These are phyloP conservation scores for Drosophila antonietae DNA, from an alignment of 2,888 invertebrate genomes.

Conservation along the genomic window DNA sequence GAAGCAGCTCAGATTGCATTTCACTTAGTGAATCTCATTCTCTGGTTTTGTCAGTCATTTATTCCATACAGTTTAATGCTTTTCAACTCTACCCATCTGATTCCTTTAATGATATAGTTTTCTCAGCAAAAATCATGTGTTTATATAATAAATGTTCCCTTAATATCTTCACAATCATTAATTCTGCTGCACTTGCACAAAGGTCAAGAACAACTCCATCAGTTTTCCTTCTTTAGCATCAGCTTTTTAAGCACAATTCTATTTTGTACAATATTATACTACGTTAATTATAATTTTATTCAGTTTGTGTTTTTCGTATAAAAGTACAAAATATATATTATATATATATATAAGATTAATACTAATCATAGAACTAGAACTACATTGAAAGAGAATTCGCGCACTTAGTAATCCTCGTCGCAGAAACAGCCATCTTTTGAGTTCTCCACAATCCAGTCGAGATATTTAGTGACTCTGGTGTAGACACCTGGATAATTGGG, in stretches of 20 bases:
- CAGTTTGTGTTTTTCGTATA: slow-evolving; percentile 43
- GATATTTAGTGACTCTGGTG: slow-evolving; percentile 92
- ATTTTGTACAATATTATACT: slow-evolving; percentile 15
- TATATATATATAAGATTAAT: slow-evolving; percentile 37
- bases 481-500: slow-evolving; percentile 94
- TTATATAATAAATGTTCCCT: no score
- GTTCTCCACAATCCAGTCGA: slow-evolving; percentile 92
- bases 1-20: no score
- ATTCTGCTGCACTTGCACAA: not conserved
- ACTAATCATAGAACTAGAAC: slow-evolving; percentile 54
- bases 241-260: not conserved
- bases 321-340: slow-evolving; percentile 56
- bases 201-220: not conserved
- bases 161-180: no score
- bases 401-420: slow-evolving; percentile 84
- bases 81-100: no score
- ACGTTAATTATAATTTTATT: slow-evolving; percentile 64
- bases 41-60: no score
- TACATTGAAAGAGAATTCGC: slow-evolving; percentile 40
- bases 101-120: no score
- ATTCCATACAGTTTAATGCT: no score
- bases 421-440: slow-evolving; percentile 94
- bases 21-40: no score
- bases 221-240: not conserved
- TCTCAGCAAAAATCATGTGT: no score